These are phyloP conservation scores for Melanocharis versteri DNA, from an alignment of 2,113 vertebrate species.

Conservation along the genomic window DNA sequence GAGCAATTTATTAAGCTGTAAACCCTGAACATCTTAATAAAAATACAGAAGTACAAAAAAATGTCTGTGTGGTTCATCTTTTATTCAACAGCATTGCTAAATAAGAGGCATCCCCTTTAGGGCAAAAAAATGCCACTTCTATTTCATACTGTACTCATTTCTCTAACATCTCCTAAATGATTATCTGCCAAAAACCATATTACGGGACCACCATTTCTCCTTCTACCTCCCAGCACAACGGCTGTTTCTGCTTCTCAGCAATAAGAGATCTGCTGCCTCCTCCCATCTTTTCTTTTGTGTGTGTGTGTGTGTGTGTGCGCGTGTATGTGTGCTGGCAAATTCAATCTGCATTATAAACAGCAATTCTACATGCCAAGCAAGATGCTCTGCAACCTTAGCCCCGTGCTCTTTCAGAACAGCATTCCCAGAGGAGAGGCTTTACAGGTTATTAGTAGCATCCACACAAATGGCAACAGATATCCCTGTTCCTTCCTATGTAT, in stretches of 20 bases:
- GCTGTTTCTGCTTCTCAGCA: not conserved
- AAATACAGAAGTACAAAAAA: conserved; percentile 24
- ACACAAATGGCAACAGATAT: conserved; percentile 11
- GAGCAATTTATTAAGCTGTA: conserved; percentile 25
- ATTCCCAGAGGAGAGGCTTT: conserved; percentile 20
- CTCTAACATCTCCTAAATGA: conserved; percentile 44
- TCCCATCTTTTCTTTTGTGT: not conserved
- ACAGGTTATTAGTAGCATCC: conserved; percentile 16
- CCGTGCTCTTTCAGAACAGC: not conserved
- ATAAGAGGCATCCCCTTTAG: conserved; percentile 21
- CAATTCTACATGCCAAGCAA: conserved; percentile 8
- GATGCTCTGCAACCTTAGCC: not conserved
- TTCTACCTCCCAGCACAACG: not conserved
- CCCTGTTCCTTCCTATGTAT: not conserved
- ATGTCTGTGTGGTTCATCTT: conserved; percentile 2
- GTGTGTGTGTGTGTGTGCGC: too few species aligned
- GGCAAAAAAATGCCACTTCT: conserved; percentile 28
- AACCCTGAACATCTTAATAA: conserved; percentile 35
- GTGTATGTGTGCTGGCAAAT: not conserved
- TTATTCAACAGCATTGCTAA: conserved; percentile 24
- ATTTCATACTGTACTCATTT: conserved; percentile 49
- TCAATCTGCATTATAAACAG: conserved; percentile 33
- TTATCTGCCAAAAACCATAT: conserved; percentile 52
- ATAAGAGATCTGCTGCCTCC: not conserved
- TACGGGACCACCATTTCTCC: conserved; percentile 17